These are phyloP conservation scores for Clamator glandarius DNA, from an alignment of 2,797 vertebrate genomes.

Conservation along the genomic window DNA sequence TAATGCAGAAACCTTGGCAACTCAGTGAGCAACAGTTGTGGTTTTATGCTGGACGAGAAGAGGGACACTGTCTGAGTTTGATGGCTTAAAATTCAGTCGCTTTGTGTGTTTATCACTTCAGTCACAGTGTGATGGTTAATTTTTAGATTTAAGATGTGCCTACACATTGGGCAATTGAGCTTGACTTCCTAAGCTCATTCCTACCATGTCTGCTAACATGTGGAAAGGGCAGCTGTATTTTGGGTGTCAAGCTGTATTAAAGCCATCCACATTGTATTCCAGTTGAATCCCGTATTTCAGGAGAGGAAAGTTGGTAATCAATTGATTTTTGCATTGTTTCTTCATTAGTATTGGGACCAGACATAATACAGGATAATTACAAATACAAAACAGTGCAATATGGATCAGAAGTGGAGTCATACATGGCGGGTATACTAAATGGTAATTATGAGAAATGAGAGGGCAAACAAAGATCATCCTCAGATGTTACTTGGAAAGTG, in stretches of 20 bases:
- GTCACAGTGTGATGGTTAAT: not conserved
- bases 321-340: not conserved
- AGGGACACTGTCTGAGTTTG: not conserved
- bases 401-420: not conserved
- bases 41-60: not conserved
- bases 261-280: not conserved
- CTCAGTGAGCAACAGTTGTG: constrained; percentile 1
- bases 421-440: not conserved
- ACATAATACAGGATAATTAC: not conserved
- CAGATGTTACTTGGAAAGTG: not conserved
- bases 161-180: not conserved
- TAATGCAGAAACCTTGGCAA: constrained; percentile 13
- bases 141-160: constrained; percentile 1
- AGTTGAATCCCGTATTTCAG: not conserved
- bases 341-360: not conserved
- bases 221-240: constrained; percentile 19
- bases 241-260: not conserved
- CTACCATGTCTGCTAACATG: not conserved
- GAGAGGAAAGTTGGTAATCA: not conserved
- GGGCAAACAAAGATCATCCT: not conserved
- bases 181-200: not conserved
- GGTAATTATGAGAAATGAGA: not conserved
- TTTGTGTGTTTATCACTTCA: not conserved
- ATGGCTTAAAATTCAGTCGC: not conserved
- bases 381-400: not conserved